phyloP scores from a whole-genome alignment of 2,797 vertebrate species.

The Enteromius radiatus region DNA sequence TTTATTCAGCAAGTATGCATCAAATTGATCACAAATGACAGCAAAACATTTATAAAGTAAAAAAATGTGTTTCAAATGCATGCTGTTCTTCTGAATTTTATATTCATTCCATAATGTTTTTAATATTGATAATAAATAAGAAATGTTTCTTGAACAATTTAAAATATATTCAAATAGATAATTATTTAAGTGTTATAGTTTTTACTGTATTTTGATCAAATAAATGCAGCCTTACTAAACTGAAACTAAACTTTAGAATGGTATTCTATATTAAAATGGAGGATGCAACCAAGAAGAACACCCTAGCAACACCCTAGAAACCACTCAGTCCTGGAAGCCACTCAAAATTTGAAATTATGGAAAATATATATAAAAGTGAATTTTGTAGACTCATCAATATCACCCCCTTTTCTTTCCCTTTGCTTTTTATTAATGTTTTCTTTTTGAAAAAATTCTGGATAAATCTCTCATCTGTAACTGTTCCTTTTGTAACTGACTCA shows the following conservation, averaged over 20 bases:
- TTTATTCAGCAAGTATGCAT: not conserved
- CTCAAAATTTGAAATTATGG: not conserved
- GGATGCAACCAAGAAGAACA: not conserved
- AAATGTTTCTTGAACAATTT: not conserved
- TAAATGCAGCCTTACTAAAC: not conserved
- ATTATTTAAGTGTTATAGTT: not conserved
- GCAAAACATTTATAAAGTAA: not conserved
- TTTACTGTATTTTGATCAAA: not conserved
- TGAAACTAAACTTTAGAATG: not conserved
- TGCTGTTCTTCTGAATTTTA: not conserved
- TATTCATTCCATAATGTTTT: not conserved
- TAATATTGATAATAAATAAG: not conserved
- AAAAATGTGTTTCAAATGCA: not conserved
- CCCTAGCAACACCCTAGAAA: not conserved
- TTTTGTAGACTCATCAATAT: not conserved
- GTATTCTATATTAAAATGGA: not conserved
- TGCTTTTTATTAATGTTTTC: not conserved
- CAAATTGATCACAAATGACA: not conserved
- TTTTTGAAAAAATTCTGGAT: not conserved
- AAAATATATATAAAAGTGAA: not conserved
- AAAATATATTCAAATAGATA: not conserved
- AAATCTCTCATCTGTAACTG: not conserved
- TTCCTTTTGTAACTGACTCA: not conserved
- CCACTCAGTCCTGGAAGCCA: not conserved
- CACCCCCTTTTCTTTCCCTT: not conserved